Evolutionary conservation across 2,113 vertebrate species (phyloP).

Genomic region (Lethenteron camtschaticum): DNA sequence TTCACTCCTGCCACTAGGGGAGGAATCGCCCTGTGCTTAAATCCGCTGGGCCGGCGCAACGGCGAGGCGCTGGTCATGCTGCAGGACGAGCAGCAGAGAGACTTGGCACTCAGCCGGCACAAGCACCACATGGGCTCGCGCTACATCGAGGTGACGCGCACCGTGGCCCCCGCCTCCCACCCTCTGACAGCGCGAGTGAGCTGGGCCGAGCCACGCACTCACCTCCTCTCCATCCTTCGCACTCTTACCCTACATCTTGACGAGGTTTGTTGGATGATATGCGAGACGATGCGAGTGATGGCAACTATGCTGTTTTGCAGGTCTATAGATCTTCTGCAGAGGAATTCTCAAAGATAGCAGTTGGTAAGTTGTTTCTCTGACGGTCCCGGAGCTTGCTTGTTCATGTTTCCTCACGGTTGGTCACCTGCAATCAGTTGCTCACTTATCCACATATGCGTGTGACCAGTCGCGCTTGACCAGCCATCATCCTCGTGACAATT

Average conservation of each 20-base stretch:
- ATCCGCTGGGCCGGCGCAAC: constrained; percentile 75
- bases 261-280: too few species aligned
- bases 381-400: not conserved
- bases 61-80: constrained; percentile 82
- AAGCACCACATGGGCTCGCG: constrained; percentile 92
- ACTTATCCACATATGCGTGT: too few species aligned
- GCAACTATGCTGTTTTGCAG: constrained; percentile 18
- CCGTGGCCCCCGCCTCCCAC: not conserved
- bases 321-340: constrained; percentile 89
- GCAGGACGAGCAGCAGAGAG: constrained; percentile 58
- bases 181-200: too few species aligned
- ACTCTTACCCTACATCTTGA: too few species aligned
- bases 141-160: constrained; percentile 57
- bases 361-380: constrained; percentile 42
- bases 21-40: constrained; percentile 77
- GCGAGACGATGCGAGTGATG: too few species aligned
- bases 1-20: constrained; percentile 27
- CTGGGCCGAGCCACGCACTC: too few species aligned
- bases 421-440: too few species aligned
- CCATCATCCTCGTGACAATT: too few species aligned
- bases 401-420: too few species aligned
- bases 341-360: constrained; percentile 88
- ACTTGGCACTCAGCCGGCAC: constrained; percentile 68
- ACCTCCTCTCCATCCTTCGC: too few species aligned
- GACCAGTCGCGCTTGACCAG: too few species aligned